phyloP scores from a whole-genome alignment of 2,797 vertebrate species.

The Pantherophis vulpinus region DNA sequence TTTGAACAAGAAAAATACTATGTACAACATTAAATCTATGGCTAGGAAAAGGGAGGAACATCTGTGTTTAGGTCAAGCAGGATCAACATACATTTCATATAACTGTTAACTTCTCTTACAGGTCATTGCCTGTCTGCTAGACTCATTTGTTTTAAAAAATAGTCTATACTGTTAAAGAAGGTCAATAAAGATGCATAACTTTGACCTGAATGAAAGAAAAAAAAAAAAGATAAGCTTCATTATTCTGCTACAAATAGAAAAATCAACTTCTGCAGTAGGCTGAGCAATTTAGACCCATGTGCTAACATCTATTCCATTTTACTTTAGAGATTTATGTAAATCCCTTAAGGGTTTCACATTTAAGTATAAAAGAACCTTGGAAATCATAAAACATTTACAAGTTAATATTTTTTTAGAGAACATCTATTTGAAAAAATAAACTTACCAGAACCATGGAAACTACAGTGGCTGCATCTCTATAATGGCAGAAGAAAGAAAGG shows the following conservation, averaged over 20 bases:
- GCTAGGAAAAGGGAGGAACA: slow-evolving; percentile 29
- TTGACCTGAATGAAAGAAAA: background rate
- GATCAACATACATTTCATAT: slow-evolving; percentile 57
- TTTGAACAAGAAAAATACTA: slow-evolving; percentile 67
- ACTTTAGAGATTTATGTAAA: background rate
- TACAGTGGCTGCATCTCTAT: background rate
- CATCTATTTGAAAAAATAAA: background rate
- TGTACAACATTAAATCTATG: slow-evolving; percentile 61
- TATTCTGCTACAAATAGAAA: background rate
- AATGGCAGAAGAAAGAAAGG: background rate
- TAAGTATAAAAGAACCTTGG: background rate
- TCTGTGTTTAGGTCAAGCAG: slow-evolving; percentile 65
- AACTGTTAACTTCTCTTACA: slow-evolving; percentile 54
- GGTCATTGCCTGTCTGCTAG: slow-evolving; percentile 49
- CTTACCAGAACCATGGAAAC: background rate
- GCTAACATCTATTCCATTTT: background rate
- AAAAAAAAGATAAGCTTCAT: background rate
- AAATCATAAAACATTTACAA: background rate
- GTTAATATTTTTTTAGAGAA: background rate
- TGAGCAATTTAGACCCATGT: background rate
- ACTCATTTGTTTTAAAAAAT: slow-evolving; percentile 35
- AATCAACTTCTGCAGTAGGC: background rate
- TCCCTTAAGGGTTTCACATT: background rate
- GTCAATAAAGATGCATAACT: slow-evolving; percentile 32
- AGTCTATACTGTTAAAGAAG: slow-evolving; percentile 7